Evolutionary conservation across 2,797 vertebrate genomes (phyloP), one percentile per base, ranked within the genome.

Genomic region (Sebastes ruberrimus): DNA sequence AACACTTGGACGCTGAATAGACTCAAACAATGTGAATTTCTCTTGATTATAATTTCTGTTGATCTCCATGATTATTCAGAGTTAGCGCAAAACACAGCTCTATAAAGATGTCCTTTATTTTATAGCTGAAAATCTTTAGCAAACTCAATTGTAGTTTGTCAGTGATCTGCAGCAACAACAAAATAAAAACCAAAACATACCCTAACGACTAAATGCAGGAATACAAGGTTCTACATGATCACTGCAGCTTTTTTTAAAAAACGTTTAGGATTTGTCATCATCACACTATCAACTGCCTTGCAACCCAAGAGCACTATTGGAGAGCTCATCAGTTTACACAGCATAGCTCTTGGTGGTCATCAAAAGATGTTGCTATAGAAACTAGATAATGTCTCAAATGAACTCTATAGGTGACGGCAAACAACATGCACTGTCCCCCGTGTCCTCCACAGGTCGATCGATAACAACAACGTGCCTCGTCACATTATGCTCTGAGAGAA

Each of bases 291-390:
- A 30, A 56, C 13, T 32, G 4, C 7, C n/a, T 28, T 64, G 7
- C 1, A 42, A 57, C 9, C 13, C 22, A 56, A 33, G 11, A 56
- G 7, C 10, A 32, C 25, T 18, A 35, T 22, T 27, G 23, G 8
- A 30, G 10, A 66, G 38, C 22, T 35, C 32, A 23, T 1, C 10
- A 23, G 13, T 60, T 64, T 52, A 8, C 42, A 20, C 20, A 14
- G 10, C 42, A 28, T 57, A 11, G 25, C 33, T 74, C 14, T 60
- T 7, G 14, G 56, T 30, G 33, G 33, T 63, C 14, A 63, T 32
- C 10, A 53, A 49, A 57, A 55, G 32, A 33, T 68, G 71, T 76
- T 78, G 52, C 66, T 64, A 55, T 53, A 56, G 42, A 83, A 85
- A 75, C 80, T 1, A 3, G 10, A 52, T 7, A 5, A 61, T 20